Conservation (phyloP, 2,113 vertebrate genomes). For the Colinus virginianus region DNA sequence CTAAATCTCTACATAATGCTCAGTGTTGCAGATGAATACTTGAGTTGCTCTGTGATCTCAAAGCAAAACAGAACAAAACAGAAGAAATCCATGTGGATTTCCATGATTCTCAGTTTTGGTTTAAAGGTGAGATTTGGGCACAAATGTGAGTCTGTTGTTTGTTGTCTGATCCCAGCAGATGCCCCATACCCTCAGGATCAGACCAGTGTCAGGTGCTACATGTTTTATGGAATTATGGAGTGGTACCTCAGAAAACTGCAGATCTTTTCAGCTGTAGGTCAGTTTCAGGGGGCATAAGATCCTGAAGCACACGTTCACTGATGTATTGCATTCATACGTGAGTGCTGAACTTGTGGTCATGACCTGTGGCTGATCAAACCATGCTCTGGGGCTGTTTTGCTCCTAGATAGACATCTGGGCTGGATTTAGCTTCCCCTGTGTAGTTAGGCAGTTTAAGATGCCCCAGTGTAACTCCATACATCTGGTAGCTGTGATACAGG, state of each 20-base stretch:
- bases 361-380: neutral
- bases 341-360: neutral
- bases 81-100: neutral
- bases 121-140: conserved; percentile 47
- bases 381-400: neutral
- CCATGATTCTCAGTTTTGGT: neutral
- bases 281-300: neutral
- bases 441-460: neutral
- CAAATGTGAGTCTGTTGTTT: neutral
- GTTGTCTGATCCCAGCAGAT: neutral
- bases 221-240: neutral
- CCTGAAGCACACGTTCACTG: neutral
- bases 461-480: neutral
- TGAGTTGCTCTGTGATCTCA: neutral
- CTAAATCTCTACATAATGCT: conserved; percentile 45
- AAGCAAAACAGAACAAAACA: neutral
- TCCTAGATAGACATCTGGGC: neutral
- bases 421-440: neutral
- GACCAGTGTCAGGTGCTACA: neutral
- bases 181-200: neutral
- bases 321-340: neutral
- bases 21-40: neutral
- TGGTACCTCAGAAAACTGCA: neutral
- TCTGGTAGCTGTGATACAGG: neutral
- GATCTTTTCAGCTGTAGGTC: neutral